These are phyloP conservation scores for Rugalucina vietnamica DNA, from an alignment of 2,888 invertebrate genomes.

Conservation along the genomic window DNA sequence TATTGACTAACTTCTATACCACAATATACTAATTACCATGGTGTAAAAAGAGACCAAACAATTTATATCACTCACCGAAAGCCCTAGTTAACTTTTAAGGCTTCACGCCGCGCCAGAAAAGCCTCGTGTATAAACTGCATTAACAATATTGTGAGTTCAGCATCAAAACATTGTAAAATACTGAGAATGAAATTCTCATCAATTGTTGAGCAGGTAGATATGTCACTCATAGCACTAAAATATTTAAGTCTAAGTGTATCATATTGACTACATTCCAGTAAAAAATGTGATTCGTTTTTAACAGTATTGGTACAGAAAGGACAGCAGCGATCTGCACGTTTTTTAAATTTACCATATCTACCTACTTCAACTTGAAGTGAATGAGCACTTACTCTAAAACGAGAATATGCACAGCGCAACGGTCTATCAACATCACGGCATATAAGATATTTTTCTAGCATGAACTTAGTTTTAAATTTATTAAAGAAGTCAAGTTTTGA, in stretches of 20 bases:
- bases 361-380: not conserved
- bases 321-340: not conserved
- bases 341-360: not conserved
- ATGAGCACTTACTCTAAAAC: not conserved
- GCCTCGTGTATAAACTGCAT: not conserved
- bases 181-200: not conserved
- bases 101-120: not conserved
- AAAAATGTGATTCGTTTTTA: not conserved
- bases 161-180: not conserved
- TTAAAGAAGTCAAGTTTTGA: not conserved
- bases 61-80: too few relatives aligned
- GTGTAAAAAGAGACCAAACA: too few relatives aligned
- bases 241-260: not conserved
- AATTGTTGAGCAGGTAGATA: not conserved
- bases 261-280: too few relatives aligned
- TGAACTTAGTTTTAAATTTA: not conserved
- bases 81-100: not conserved
- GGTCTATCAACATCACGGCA: not conserved
- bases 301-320: not conserved
- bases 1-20: too few relatives aligned
- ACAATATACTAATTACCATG: too few relatives aligned
- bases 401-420: not conserved
- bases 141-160: not conserved
- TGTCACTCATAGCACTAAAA: not conserved
- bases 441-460: not conserved